A percentile compares a stretch with the other conserved stretches of the same genome.
Evolutionary conservation across 2,113 vertebrate species (phyloP).

Genomic region (Gorsachius goisagi): DNA sequence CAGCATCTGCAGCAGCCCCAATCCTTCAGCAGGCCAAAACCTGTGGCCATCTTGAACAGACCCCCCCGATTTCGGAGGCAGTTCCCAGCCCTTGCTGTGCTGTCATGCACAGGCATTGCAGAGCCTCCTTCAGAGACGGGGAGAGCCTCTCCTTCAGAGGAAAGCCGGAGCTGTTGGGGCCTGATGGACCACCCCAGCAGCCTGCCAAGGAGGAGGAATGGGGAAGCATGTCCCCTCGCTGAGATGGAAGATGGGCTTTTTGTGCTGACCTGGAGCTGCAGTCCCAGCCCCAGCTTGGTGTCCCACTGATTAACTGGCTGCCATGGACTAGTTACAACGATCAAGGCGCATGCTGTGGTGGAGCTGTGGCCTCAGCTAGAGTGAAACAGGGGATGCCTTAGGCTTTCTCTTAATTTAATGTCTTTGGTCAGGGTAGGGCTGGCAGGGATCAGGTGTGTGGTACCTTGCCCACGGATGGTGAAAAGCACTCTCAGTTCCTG

Average conservation of each 20-base stretch:
- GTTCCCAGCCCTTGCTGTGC: background rate
- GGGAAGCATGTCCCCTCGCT: background rate
- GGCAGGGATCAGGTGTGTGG: background rate
- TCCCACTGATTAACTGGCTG: background rate
- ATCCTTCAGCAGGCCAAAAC: background rate
- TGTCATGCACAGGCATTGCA: rapidly evolving
- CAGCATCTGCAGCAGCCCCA: background rate
- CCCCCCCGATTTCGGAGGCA: background rate
- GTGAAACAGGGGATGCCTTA: background rate
- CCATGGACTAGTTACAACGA: rapidly evolving
- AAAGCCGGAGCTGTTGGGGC: background rate
- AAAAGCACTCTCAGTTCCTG: background rate
- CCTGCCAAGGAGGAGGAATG: background rate
- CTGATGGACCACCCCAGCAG: background rate
- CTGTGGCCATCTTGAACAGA: background rate
- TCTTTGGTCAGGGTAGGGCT: background rate
- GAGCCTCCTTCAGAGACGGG: background rate
- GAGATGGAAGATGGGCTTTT: background rate
- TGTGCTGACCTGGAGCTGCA: background rate
- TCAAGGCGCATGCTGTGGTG: rapidly evolving
- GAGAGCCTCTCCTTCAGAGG: background rate
- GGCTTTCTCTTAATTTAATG: background rate
- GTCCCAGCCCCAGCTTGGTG: background rate
- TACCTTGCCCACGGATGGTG: background rate
- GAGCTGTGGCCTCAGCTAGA: background rate